Evolutionary conservation across 1,140 invertebrate genomes (phyloP).

Genomic region (Latrodectus geometricus): DNA sequence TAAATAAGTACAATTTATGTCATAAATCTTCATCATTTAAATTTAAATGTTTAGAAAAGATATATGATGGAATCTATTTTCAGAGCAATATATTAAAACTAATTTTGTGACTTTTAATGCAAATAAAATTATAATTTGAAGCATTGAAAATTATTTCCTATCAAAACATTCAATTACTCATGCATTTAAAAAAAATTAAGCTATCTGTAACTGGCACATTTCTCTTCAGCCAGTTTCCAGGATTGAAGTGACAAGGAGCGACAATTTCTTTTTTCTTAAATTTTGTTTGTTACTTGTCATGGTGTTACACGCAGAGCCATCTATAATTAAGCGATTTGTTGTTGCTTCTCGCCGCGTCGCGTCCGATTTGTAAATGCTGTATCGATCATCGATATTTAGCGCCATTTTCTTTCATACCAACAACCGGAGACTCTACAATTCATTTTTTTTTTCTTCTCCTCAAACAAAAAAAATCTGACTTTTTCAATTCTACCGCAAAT

Average conservation of each 20-base stretch:
- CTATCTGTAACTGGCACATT: not conserved
- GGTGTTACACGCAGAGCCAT: conserved; percentile 5
- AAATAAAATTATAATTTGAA: no score
- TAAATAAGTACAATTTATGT: no score
- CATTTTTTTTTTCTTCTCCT: not conserved
- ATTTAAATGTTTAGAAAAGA: no score
- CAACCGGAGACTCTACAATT: not conserved
- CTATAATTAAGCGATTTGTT: conserved; percentile 58
- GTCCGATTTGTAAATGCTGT: conserved; percentile 34
- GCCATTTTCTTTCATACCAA: not conserved
- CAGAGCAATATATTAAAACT: no score
- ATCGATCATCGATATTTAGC: conserved; percentile 41
- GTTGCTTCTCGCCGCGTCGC: conserved; percentile 12
- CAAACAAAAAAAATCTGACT: not conserved
- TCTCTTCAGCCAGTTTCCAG: no score
- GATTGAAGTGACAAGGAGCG: no score
- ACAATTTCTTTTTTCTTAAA: not conserved
- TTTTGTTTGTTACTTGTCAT: conserved; percentile 3
- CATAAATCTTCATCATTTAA: no score
- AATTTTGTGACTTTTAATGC: no score
- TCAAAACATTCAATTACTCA: no score
- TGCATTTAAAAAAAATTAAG: not conserved
- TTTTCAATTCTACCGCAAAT: not conserved
- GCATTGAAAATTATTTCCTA: no score
- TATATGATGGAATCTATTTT: no score